Conservation (phyloP, 2,113 vertebrate genomes). For the Pungitius pungitius region DNA sequence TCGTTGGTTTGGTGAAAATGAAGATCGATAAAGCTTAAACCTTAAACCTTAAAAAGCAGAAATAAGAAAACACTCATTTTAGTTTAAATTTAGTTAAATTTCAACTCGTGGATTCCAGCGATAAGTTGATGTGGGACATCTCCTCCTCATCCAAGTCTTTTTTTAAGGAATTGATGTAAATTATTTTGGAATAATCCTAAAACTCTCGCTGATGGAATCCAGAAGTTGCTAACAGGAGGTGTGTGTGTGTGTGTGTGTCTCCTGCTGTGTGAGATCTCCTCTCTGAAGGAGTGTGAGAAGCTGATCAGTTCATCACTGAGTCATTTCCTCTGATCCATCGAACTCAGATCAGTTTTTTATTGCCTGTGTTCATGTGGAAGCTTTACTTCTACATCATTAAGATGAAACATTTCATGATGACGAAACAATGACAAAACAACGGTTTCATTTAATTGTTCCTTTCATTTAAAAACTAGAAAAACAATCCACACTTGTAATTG, state of each 20-base stretch:
- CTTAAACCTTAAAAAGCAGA: not conserved
- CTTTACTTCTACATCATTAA: not conserved
- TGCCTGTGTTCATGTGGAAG: not conserved
- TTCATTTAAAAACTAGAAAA: not conserved
- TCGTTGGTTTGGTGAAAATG: not conserved
- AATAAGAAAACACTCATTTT: not conserved
- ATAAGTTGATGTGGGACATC: slow-evolving; percentile 39
- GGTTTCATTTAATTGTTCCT: not conserved
- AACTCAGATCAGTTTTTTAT: slow-evolving; percentile 3
- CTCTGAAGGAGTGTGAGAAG: slow-evolving; percentile 37
- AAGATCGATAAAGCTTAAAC: no score
- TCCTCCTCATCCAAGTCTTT: slow-evolving; percentile 30
- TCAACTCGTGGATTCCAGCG: slow-evolving; percentile 20
- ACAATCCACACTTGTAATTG: not conserved
- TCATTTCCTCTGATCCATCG: slow-evolving; percentile 1
- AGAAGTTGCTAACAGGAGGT: slow-evolving; percentile 42
- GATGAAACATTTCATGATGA: not conserved
- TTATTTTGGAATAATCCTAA: slow-evolving; percentile 27
- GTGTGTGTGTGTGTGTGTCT: slow-evolving; percentile 11
- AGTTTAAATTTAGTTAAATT: no score
- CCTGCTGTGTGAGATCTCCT: slow-evolving; percentile 35
- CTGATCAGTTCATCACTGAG: slow-evolving; percentile 17
- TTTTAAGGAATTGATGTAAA: not conserved
- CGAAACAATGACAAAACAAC: not conserved
- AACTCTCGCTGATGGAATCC: slow-evolving; percentile 24